Evolutionary conservation across 2,113 vertebrate genomes (phyloP).

Genomic region (Baryphthengus martii): DNA sequence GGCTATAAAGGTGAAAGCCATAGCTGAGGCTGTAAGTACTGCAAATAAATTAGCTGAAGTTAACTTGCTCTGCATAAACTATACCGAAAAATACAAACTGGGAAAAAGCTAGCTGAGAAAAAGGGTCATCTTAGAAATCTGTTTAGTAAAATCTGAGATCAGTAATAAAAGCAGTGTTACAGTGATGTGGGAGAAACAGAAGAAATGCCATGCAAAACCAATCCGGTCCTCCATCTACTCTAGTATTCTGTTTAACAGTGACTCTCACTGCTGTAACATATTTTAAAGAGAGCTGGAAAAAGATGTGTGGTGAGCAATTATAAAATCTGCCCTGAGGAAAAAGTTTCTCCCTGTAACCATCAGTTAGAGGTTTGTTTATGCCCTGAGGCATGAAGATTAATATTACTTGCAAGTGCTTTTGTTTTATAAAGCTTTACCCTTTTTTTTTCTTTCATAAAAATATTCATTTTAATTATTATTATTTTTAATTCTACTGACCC

Average conservation of each 20-base stretch:
- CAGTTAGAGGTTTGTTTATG: conserved; percentile 1
- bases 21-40: not conserved
- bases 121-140: not conserved
- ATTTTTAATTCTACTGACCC: not conserved
- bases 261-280: not conserved
- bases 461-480: not conserved
- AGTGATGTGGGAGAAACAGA: not conserved
- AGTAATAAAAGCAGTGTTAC: not conserved
- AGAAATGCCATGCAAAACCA: not conserved
- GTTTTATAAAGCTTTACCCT: not conserved
- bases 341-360: not conserved
- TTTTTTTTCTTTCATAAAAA: not conserved
- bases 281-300: conserved; percentile 21
- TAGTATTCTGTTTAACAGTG: not conserved
- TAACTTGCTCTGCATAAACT: not conserved
- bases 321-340: conserved; percentile 14
- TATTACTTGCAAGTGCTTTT: not conserved
- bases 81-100: not conserved
- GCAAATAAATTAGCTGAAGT: not conserved
- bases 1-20: not conserved
- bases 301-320: conserved; percentile 10
- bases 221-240: not conserved
- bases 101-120: not conserved
- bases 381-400: not conserved
- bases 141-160: not conserved